Base-by-base conservation (phyloP, 2,888 invertebrate species). In the Dimorphilus gyrociliatus region DNA sequence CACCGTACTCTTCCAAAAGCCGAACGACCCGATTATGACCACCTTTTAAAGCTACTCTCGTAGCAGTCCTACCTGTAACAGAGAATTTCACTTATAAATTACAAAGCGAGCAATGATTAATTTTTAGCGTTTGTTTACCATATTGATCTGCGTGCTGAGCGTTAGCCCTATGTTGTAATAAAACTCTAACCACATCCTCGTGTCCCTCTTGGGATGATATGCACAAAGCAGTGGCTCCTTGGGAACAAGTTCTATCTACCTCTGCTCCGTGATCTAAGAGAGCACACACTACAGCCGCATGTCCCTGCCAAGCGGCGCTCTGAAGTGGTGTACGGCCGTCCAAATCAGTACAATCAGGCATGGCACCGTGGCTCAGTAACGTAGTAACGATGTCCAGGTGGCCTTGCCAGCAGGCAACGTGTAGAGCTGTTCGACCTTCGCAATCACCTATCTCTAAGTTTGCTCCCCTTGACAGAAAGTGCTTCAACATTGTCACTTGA, bases 141-240 rank as follows among this genome's bases (percentile, higher is more conserved):
- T 58, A 66, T 39, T 55, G 55, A 46, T 67, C 66, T 1, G 56
- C 56, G 40, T 62, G 61, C 28, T 59, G 54, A 7, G 62, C 57
- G 41, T 64, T 60, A 4, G 68, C 67, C 14, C 62, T 58, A 39
- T 52, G 55, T 30, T 59, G 51, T 16, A 69, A 48, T 23, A 68
- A 50, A 13, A 62, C 78, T 34, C 80, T 68, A 1, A 90, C 90
- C 50, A 88, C 88, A 38, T 79, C 77, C 46, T 84, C 82, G 53
- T 88, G 88, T 0, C 90, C 90, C 60, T 90, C 90, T 61, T 90
- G 90, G 1, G 90, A 82, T 0, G 90, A 88, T 34, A 92, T 88
- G 47, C 86, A 63, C 37, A 92, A 67, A 6, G 90, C 86, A 10
- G 90, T 88, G 27, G 90, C 90, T 15, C 90, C 90, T 66, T 88